A percentile compares a stretch with the other conserved stretches of the same genome.
Evolutionary conservation across 2,888 invertebrate species (phyloP).

Genomic region (Mycalesis mineus): DNA sequence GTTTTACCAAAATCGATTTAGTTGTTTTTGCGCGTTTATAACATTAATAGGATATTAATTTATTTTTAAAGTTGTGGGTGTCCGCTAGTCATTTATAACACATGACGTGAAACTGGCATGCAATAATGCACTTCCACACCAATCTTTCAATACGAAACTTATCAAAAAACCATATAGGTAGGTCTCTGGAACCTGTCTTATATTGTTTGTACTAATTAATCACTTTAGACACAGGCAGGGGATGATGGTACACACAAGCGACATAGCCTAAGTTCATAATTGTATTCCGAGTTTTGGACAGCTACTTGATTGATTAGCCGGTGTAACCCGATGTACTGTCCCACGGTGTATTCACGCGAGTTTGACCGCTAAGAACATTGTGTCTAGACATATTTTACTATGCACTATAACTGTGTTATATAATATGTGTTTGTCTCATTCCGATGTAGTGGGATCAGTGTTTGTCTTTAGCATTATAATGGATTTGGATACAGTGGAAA

Average conservation of each 20-base stretch:
- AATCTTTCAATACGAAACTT: not conserved
- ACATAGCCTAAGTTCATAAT: constrained; percentile 74
- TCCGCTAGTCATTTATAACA: too few relatives aligned
- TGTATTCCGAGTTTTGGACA: constrained; percentile 73
- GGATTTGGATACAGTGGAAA: constrained; percentile 5
- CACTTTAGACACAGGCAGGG: constrained; percentile 48
- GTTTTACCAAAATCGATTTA: too few relatives aligned
- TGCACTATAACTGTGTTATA: constrained; percentile 17
- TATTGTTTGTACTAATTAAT: constrained; percentile 56
- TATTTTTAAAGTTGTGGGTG: too few relatives aligned
- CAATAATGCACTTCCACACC: not conserved
- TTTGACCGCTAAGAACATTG: constrained; percentile 52
- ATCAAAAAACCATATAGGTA: not conserved
- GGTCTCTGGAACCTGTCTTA: constrained; percentile 15
- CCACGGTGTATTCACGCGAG: constrained; percentile 38
- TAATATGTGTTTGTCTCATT: constrained; percentile 15
- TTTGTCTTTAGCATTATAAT: constrained; percentile 27
- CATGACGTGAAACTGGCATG: too few relatives aligned
- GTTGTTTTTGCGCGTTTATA: too few relatives aligned
- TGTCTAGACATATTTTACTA: constrained; percentile 21
- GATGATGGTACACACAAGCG: constrained; percentile 56
- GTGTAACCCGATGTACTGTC: constrained; percentile 40
- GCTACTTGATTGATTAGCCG: constrained; percentile 67
- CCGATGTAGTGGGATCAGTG: constrained; percentile 20
- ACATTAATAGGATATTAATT: too few relatives aligned